Evolutionary conservation across 2,888 invertebrate species (phyloP).

Genomic region (Apotomis betuletana): DNA sequence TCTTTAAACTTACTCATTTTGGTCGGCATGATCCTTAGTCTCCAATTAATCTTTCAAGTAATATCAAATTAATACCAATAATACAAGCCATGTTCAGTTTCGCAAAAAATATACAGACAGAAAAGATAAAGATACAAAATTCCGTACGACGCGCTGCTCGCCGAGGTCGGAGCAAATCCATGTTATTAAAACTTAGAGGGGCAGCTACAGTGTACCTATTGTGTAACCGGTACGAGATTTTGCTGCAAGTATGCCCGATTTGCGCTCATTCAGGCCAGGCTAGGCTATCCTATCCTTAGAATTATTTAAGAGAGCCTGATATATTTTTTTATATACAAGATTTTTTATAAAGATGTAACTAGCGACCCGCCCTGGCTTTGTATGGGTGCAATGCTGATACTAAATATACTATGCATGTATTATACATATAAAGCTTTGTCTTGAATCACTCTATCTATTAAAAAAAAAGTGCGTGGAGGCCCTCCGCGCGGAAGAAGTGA

Average conservation of each 20-base stretch:
- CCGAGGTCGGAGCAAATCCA: slow-evolving; percentile 27
- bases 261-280: too few species aligned
- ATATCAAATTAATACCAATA: not conserved
- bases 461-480: too few species aligned
- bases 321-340: too few species aligned
- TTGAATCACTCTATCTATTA: too few species aligned
- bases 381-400: too few species aligned
- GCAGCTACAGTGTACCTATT: slow-evolving; percentile 6
- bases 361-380: too few species aligned
- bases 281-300: too few species aligned
- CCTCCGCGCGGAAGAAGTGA: too few species aligned
- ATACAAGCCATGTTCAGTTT: slow-evolving; percentile 10
- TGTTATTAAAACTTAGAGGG: slow-evolving; percentile 37
- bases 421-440: too few species aligned
- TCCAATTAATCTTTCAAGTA: not conserved
- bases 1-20: not conserved
- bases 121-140: slow-evolving; percentile 29
- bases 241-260: not conserved
- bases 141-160: not conserved
- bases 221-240: slow-evolving; percentile 8
- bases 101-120: not conserved
- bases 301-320: too few species aligned
- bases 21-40: not conserved
- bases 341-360: too few species aligned
- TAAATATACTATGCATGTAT: too few species aligned